A percentile compares a stretch with the other conserved stretches of the same genome.
Evolutionary conservation across 2,888 invertebrate genomes (phyloP).

Genomic region (Andrena haemorrhoa): DNA sequence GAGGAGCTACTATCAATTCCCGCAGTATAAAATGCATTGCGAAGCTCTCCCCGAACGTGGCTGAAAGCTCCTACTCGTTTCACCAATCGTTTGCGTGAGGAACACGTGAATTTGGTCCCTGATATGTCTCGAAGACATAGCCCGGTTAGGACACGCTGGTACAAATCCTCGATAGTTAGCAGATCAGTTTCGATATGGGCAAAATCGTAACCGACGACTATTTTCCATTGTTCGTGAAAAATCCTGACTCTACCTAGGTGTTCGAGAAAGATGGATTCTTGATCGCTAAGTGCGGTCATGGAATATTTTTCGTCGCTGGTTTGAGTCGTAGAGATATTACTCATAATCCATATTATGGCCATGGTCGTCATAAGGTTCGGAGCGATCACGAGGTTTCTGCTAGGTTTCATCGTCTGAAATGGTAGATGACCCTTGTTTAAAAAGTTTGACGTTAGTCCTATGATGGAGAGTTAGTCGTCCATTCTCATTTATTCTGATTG

Average conservation of each 20-base stretch:
- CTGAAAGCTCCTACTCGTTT: constrained; percentile 12
- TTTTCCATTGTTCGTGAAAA: constrained; percentile 24
- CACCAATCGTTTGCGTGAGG: no score
- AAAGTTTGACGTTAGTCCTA: background rate
- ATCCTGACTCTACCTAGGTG: constrained; percentile 6
- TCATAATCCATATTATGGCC: no score
- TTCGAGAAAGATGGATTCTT: constrained; percentile 22
- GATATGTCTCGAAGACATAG: no score
- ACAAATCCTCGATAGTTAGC: constrained; percentile 8
- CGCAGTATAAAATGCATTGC: constrained; percentile 8
- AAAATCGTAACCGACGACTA: constrained; percentile 22
- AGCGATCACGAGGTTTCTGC: no score
- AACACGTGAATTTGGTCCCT: no score
- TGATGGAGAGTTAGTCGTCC: constrained; percentile 10
- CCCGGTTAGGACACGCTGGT: no score
- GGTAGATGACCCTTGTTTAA: background rate
- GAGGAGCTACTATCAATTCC: constrained; percentile 7
- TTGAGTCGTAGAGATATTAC: no score
- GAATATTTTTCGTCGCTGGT: no score
- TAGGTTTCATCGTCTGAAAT: constrained; percentile 10
- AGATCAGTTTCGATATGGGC: constrained; percentile 11
- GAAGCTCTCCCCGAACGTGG: constrained; percentile 20
- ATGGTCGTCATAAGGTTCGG: no score
- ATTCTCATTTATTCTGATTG: constrained; percentile 1
- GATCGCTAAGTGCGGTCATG: no score